Evolutionary conservation across 2,113 vertebrate species (phyloP), one percentile per base, ranked within the genome.

Genomic region (Picathartes gymnocephalus): DNA sequence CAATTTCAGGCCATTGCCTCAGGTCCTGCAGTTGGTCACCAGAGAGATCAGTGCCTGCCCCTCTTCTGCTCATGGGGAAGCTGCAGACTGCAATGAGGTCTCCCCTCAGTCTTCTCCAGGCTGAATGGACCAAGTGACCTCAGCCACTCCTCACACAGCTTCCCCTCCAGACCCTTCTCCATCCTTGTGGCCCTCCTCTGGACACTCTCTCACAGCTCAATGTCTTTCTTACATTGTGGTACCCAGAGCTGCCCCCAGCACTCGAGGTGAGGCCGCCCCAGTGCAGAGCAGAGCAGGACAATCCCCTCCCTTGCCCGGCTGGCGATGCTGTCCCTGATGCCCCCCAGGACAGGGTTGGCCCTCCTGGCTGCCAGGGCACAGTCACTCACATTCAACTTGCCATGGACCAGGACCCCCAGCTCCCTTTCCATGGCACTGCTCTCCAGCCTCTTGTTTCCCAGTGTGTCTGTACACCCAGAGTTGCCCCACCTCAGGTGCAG

Each of bases 261-360:
- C 4, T 58, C 9, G 4, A 68, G 37, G 17, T 27, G 37, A 77
- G 37, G 45, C 22, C 0, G 1, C 4, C 53, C 21, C 53, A 86
- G 51, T 0, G 2, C 50, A 50, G 31, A 76, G 47, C 47, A 82
- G 66, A 25, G 44, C 1, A 0, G 83, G 37, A 86, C 33, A 51
- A 44, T 60, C 18, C 37, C 6, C 22, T 77, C 11, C 20, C 53
- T 51, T 37, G 14, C 11, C 21, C 0, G 0, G 25, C 31, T 47
- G 48, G 11, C 0, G 0, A 33, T 54, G 69, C 40, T 48, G 25
- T 12, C 2, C 62, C 62, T 68, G 61, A 44, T 68, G 33, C 3
- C 0, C 24, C 30, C 2, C 33, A 68, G 72, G 37, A 31, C 31
- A 58, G 0, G 0, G 0, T 0, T 58, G 17, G 21, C 33, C 27